Conservation (phyloP, 2,113 vertebrate genomes). For the Chaetodon auriga region DNA sequence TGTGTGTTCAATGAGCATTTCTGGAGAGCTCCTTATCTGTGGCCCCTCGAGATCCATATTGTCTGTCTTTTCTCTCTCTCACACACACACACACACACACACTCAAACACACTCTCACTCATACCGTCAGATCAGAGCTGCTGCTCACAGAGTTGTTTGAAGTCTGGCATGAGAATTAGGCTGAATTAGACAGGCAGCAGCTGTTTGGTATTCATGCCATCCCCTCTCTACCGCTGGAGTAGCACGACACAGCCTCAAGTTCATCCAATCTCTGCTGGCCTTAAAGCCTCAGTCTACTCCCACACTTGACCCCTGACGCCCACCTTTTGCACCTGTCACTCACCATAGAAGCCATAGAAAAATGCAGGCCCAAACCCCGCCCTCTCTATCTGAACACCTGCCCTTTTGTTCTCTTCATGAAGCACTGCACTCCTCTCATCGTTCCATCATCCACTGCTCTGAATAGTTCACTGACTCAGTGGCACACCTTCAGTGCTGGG, state of each 20-base stretch:
- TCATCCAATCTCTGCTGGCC: conserved; percentile 33
- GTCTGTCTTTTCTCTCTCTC: conserved; percentile 25
- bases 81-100: conserved; percentile 1
- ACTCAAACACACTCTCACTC: conserved; percentile 12
- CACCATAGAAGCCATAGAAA: conserved; percentile 17
- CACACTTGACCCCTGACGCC: conserved; percentile 40
- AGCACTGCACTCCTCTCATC: conserved; percentile 28
- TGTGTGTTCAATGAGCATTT: conserved; percentile 44
- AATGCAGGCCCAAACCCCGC: not conserved
- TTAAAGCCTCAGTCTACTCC: conserved; percentile 14
- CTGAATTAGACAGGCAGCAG: conserved; percentile 59
- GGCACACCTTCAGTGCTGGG: conserved; percentile 7
- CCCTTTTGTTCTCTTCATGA: conserved; percentile 60
- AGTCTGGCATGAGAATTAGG: conserved; percentile 70
- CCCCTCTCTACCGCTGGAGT: conserved; percentile 23
- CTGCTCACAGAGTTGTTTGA: conserved; percentile 58
- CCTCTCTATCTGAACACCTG: conserved; percentile 50
- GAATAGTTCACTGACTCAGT: conserved; percentile 15
- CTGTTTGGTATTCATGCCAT: conserved; percentile 78
- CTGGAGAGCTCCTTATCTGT: conserved; percentile 69
- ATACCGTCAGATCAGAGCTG: conserved; percentile 44
- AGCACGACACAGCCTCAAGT: conserved; percentile 35
- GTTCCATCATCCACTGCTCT: conserved; percentile 27
- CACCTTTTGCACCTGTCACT: conserved; percentile 58
- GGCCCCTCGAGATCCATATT: conserved; percentile 55